phyloP scores from a whole-genome alignment of 2,888 invertebrate genomes.

The Rhaphigaster nebulosa region DNA sequence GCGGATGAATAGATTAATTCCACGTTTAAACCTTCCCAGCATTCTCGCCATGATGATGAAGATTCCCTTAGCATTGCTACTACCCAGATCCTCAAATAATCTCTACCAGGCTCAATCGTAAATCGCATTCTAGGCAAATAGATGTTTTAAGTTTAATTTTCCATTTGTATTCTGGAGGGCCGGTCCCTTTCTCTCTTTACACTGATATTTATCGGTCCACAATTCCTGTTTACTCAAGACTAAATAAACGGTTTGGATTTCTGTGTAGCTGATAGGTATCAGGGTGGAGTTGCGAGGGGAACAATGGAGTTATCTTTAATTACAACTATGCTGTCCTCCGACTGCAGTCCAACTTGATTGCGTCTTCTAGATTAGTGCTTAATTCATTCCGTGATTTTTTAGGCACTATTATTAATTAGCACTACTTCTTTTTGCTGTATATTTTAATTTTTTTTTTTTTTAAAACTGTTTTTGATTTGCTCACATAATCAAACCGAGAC shows the following conservation, averaged over 20 bases:
- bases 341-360: not conserved
- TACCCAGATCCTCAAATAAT: not conserved
- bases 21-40: not conserved
- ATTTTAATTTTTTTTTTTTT: no score
- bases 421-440: no score
- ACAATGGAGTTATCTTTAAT: not conserved
- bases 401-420: no score
- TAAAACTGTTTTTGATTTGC: no score
- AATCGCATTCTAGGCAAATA: not conserved
- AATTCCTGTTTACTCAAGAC: slow-evolving; percentile 30
- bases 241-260: not conserved
- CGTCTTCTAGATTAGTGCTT: not conserved
- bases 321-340: not conserved
- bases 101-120: not conserved
- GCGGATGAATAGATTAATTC: not conserved
- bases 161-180: slow-evolving; percentile 3
- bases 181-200: not conserved
- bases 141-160: slow-evolving; percentile 42
- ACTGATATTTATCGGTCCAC: slow-evolving; percentile 24
- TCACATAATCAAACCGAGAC: no score
- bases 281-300: not conserved
- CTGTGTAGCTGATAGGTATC: not conserved
- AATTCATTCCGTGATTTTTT: not conserved
- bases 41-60: not conserved
- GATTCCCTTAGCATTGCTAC: not conserved